Percentiles rank a stretch among this genome's conserved stretches.
phyloP scores from a whole-genome alignment of 2,113 vertebrate species.

The Lepisosteus osseus region DNA sequence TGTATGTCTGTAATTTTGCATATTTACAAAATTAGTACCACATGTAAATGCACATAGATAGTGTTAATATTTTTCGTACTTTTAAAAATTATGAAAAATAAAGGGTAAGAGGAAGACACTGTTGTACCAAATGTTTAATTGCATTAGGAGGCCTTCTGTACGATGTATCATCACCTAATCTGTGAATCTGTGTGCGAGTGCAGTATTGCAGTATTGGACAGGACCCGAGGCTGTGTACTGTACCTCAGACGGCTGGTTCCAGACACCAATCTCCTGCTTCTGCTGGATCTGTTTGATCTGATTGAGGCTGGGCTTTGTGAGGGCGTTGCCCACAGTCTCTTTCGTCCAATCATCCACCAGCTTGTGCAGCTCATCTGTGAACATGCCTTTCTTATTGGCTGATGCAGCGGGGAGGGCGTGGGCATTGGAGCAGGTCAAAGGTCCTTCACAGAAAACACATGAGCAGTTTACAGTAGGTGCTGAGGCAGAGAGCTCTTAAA shows the following conservation, averaged over 20 bases:
- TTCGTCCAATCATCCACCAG: constrained; percentile 89
- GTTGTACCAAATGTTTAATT: not conserved
- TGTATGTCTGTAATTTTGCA: too few species aligned
- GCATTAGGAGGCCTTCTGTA: not conserved
- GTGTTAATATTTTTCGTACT: too few species aligned
- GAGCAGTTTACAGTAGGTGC: too few species aligned
- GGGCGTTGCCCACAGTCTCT: constrained; percentile 65
- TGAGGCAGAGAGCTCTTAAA: too few species aligned
- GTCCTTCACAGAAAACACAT: not conserved
- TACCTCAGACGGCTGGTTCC: constrained; percentile 76
- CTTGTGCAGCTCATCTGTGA: constrained; percentile 88
- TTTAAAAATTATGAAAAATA: too few species aligned
- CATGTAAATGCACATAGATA: too few species aligned
- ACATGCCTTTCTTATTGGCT: constrained; percentile 77
- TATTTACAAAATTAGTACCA: too few species aligned
- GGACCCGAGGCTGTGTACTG: constrained; percentile 16
- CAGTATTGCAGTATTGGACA: not conserved
- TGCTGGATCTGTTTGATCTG: constrained; percentile 88
- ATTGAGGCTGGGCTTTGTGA: constrained; percentile 81
- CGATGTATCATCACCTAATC: too few species aligned
- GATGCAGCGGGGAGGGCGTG: constrained; percentile 54
- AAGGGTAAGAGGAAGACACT: too few species aligned
- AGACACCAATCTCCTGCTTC: constrained; percentile 74
- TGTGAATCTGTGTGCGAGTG: not conserved
- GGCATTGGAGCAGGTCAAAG: constrained; percentile 44